A percentile compares a stretch with the other conserved stretches of the same genome.
Evolutionary conservation across 1,140 invertebrate genomes (phyloP).

Genomic region (Lordiphosa mommai): DNA sequence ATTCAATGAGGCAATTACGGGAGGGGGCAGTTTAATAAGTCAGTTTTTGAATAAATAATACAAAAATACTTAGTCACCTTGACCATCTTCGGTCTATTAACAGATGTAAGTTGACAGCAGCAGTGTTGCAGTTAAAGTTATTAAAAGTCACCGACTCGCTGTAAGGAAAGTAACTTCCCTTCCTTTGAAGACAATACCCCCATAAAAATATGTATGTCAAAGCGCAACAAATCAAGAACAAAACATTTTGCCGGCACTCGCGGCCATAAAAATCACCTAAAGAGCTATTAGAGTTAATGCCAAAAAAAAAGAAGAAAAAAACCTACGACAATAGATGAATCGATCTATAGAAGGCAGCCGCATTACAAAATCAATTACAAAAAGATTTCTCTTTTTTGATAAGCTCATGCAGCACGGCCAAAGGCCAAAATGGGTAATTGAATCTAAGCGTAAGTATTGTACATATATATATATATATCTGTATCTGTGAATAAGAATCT

Average conservation of each 20-base stretch:
- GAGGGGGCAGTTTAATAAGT: no score
- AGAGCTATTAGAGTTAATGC: constrained; percentile 48
- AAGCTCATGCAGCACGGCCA: constrained; percentile 32
- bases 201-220: constrained; percentile 13
- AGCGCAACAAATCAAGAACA: constrained; percentile 36
- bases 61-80: no score
- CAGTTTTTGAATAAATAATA: no score
- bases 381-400: constrained; percentile 66
- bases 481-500: constrained; percentile 38
- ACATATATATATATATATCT: not conserved
- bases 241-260: constrained; percentile 49
- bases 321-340: constrained; percentile 23
- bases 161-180: not conserved
- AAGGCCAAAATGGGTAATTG: constrained; percentile 53
- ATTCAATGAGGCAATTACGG: constrained; percentile 6
- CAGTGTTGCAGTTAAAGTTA: no score
- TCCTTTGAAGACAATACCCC: not conserved
- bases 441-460: constrained; percentile 40
- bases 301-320: constrained; percentile 35
- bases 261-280: constrained; percentile 30
- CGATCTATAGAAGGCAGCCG: constrained; percentile 26
- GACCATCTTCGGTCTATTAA: no score
- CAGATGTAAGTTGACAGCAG: no score
- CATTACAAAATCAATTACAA: constrained; percentile 64
- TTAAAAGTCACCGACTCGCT: no score